Conservation (phyloP, 2,888 invertebrate genomes). For the Hermaeophaga mercurialis region DNA sequence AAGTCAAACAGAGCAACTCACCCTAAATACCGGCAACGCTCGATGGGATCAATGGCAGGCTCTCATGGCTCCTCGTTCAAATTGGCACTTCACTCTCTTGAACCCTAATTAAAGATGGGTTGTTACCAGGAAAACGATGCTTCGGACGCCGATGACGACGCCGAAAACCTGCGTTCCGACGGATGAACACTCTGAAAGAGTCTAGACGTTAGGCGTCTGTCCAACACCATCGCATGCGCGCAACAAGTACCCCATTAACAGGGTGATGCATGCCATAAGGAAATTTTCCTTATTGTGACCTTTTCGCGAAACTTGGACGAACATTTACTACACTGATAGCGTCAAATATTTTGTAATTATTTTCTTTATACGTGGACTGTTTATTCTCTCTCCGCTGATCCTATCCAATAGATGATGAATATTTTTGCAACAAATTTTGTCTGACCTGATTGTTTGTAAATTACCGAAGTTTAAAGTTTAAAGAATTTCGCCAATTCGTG, state of each 20-base stretch:
- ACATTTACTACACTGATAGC: too few species aligned
- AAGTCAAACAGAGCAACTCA: slow-evolving; percentile 8
- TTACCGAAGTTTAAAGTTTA: too few species aligned
- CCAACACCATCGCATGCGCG: slow-evolving; percentile 25
- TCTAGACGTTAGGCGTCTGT: slow-evolving; percentile 26
- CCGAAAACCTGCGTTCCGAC: slow-evolving; percentile 21
- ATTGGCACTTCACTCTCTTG: slow-evolving; percentile 20
- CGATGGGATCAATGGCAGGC: slow-evolving; percentile 17
- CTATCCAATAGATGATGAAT: too few species aligned
- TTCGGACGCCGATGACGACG: slow-evolving; percentile 16
- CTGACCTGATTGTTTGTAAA: too few species aligned
- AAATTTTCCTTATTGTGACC: too few species aligned
- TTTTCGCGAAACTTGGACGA: too few species aligned
- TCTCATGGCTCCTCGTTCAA: slow-evolving; percentile 12
- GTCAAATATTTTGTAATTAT: too few species aligned
- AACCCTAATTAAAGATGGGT: slow-evolving; percentile 22
- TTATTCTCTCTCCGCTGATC: too few species aligned
- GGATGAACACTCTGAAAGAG: slow-evolving; percentile 23
- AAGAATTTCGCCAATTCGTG: too few species aligned
- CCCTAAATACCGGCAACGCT: slow-evolving; percentile 12
- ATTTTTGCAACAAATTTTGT: too few species aligned
- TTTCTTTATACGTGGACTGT: too few species aligned
- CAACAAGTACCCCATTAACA: slow-evolving; percentile 20
- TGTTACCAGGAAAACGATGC: slow-evolving; percentile 13
- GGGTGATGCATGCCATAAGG: background rate